Base-by-base conservation (phyloP, 2,888 invertebrate genomes). In the Perizoma flavofasciatum region DNA sequence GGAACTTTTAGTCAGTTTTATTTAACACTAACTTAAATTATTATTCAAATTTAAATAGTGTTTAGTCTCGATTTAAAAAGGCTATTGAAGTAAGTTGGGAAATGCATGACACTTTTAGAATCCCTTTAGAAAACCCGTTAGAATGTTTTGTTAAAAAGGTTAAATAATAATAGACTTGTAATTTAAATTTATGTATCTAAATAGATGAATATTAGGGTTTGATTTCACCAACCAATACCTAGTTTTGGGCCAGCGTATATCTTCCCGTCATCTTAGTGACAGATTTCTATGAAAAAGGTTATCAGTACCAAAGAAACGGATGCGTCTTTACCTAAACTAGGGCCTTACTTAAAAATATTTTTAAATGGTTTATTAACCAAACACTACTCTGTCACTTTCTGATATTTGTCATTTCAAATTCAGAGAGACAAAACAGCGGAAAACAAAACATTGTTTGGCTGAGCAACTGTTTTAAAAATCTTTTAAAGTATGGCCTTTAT, bases 61-160 rank as follows among this genome's bases (percentile, higher is more conserved):
- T 22, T 40, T 46, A 55, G 43, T 47, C 8, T 51, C 51, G 40
- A 37, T 48, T 35, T 59, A 4, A 46, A 48, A 49, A 44, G 39
- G 40, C 41, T 44, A 33, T 35, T 50, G 4, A 35, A 39, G 55
- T 56, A 52, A 61, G 56, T 53, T 51, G 43, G 46, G 44, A 47
- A 45, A 49, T 71, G 68, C 67, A 70, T 67, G 70, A 47, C 55
- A 66, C 57, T 63, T 54, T 55, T 67, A 66, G 64, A 11, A n/a
- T 39, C 62, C 63, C 63, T 55, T 48, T 67, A 67, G 66, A 50
- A 41, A 58, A n/a, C 69, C 65, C 63, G 10, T 58, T 67, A 66
- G 65, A 61, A 35, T 49, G 39, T 65, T 50, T 41, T 48, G 37
- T 56, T 57, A 5, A 37, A 56, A 61, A 49, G 41, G 11, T 57